These are phyloP conservation scores for Ethmia dodecea DNA, from an alignment of 2,888 invertebrate species.

Conservation along the genomic window DNA sequence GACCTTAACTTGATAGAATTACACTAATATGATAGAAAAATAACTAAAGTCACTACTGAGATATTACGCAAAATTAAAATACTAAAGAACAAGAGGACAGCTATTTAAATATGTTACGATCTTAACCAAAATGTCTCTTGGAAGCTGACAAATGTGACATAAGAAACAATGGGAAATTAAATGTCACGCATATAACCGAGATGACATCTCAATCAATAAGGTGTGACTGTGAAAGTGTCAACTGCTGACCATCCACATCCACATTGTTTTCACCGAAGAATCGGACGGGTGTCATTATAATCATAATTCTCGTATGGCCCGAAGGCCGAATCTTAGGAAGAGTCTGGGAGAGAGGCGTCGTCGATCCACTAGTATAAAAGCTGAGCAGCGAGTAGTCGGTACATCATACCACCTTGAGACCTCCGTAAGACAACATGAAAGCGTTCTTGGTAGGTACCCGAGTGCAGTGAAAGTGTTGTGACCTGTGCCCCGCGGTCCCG, in stretches of 20 bases:
- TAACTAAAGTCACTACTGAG: no score
- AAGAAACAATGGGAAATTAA: conserved; percentile 15
- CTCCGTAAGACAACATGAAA: conserved; percentile 76
- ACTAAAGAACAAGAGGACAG: no score
- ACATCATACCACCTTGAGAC: conserved; percentile 72
- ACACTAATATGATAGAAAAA: no score
- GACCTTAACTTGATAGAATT: no score
- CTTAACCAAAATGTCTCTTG: neutral
- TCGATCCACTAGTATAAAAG: conserved; percentile 61
- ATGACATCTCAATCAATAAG: conserved; percentile 26
- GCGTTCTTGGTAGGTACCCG: conserved; percentile 76
- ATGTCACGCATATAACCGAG: conserved; percentile 6
- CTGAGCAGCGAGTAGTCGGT: conserved; percentile 49
- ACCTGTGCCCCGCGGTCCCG: conserved; percentile 53
- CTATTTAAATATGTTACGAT: no score
- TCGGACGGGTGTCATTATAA: conserved; percentile 72
- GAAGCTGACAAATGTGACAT: neutral
- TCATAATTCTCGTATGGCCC: conserved; percentile 72
- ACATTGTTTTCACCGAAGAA: conserved; percentile 73
- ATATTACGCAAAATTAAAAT: no score
- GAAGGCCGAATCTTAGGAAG: conserved; percentile 77
- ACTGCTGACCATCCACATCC: conserved; percentile 38
- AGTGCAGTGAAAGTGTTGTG: conserved; percentile 74
- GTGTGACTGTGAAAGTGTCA: conserved; percentile 52
- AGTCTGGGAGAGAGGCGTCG: conserved; percentile 72